These are phyloP conservation scores for Nibea coibor DNA, from an alignment of 2,113 vertebrate species.

Conservation along the genomic window DNA sequence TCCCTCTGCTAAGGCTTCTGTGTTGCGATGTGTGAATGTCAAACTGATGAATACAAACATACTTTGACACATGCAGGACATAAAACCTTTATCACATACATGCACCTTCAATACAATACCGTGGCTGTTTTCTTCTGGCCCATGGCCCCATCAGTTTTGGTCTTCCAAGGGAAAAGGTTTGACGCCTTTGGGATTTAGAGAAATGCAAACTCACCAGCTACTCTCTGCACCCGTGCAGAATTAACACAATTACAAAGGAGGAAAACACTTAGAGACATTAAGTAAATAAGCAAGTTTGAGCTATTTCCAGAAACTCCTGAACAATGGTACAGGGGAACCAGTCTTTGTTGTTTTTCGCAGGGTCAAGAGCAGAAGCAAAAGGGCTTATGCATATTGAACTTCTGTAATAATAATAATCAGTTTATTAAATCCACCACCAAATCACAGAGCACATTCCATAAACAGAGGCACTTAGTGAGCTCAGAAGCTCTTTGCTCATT, in stretches of 20 bases:
- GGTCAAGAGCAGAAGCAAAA: conserved; percentile 14
- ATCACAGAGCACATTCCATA: conserved; percentile 44
- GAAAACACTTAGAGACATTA: background rate
- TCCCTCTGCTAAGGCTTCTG: too few species aligned
- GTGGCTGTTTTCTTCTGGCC: too few species aligned
- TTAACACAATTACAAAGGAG: background rate
- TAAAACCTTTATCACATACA: too few species aligned
- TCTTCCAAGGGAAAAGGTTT: too few species aligned
- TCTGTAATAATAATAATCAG: conserved; percentile 40
- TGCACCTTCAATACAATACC: too few species aligned
- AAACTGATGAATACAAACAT: too few species aligned
- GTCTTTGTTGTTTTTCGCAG: background rate
- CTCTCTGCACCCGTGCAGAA: background rate
- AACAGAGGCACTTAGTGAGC: conserved; percentile 51
- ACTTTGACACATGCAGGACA: too few species aligned
- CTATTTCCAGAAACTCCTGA: background rate
- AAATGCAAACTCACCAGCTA: background rate
- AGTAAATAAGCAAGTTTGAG: background rate
- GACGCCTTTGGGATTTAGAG: background rate
- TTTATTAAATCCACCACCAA: conserved; percentile 52
- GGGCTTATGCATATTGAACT: conserved; percentile 21
- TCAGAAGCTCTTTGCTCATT: conserved; percentile 50
- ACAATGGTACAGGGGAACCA: background rate
- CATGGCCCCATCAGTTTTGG: too few species aligned
- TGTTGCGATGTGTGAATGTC: too few species aligned